Evolutionary conservation across 2,888 invertebrate genomes (phyloP), one percentile per base, ranked within the genome.

Genomic region (Caenorhabditis becei): DNA sequence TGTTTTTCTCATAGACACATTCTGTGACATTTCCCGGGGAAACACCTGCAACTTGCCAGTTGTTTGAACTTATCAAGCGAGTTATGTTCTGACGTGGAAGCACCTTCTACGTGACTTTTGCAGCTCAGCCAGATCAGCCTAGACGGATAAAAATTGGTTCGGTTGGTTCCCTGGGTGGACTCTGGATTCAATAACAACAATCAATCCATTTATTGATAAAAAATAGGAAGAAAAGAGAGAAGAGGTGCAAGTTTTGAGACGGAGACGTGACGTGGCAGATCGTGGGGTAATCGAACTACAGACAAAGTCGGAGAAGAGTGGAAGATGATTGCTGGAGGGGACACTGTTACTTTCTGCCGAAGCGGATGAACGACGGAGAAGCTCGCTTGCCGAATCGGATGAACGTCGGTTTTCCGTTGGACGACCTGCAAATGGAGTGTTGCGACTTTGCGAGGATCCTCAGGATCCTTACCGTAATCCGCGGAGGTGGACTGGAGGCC

Each of bases 371-470:
- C 2, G 81, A 81, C 26, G 81, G 81, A 1, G 72, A 70, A 11
- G 62, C 81, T 28, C 81, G 49, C 26, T 81, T 81, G 18, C 81
- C 81, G 56, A 81, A 81, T 62, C 81, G 56, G 59, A 81, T 81
- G 77, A 81, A 81, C 20, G 81, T 81, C 53, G 81, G 81, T 20
- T 81, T 81, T 16, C 81, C 81, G 65, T 77, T 77, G 16, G 80
- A 80, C 18, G 80, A 80, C 53, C 80, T 80, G 69, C 32, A 74
- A 65, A 20, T 24, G 11, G 1, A 23, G 20, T 18, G 8, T 16
- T 14, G n/a, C n/a, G n/a, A 37, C 2, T 49, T 1, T 26, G 23
- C 5, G 49, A 26, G 10, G 32, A 20, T 1, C 20, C 20, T 5
- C 2, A 18, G 4, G 47, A n/a, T 5, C n/a, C 53, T 24, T 67